phyloP scores from a whole-genome alignment of 2,797 vertebrate genomes.

The Anguilla obscura region DNA sequence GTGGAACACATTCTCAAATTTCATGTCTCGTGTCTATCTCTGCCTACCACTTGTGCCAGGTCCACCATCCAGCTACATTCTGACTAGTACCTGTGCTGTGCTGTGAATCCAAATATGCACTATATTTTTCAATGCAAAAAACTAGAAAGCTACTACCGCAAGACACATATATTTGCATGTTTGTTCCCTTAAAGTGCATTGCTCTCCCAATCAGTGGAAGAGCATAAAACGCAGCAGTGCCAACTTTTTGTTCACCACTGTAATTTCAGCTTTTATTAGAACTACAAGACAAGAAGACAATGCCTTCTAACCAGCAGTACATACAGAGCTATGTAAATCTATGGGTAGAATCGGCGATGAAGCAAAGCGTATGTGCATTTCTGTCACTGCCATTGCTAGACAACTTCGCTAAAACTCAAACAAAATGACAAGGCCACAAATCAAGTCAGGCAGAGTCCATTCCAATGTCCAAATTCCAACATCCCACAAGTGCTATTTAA shows the following conservation, averaged over 20 bases:
- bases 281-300: neutral
- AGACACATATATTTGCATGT: neutral
- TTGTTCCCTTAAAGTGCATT: neutral
- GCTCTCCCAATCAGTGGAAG: neutral
- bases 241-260: neutral
- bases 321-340: neutral
- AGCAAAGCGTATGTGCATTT: neutral
- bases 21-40: neutral
- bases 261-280: neutral
- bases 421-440: neutral
- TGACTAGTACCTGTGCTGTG: too few relatives aligned
- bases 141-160: neutral
- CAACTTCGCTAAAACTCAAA: neutral
- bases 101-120: neutral
- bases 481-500: neutral
- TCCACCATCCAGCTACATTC: neutral
- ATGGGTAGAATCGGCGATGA: neutral
- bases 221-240: neutral
- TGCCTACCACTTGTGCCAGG: neutral
- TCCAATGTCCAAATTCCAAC: neutral
- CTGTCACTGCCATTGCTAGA: neutral
- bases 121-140: neutral
- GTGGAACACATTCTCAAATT: neutral
- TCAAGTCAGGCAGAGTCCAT: neutral
- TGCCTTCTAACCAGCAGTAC: neutral